phyloP scores from a whole-genome alignment of 2,888 invertebrate species.

The Eremobia ochroleuca region DNA sequence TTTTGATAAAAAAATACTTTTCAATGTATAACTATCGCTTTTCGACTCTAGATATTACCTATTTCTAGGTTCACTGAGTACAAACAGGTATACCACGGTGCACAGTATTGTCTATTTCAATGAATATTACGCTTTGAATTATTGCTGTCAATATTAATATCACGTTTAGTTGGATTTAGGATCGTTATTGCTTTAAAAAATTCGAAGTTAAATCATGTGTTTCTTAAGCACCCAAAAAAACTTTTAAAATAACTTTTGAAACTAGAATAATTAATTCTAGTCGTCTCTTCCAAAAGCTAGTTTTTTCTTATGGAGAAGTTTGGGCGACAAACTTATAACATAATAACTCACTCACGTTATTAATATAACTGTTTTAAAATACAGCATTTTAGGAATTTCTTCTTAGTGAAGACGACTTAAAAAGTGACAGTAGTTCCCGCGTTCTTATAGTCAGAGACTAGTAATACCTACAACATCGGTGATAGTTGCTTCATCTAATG shows the following conservation, averaged over 20 bases:
- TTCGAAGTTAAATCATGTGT: background rate
- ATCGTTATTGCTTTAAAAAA: background rate
- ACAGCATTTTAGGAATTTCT: background rate
- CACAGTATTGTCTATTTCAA: background rate
- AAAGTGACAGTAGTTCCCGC: background rate
- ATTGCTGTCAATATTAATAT: background rate
- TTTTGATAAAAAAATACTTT: conserved; percentile 31
- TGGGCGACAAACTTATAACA: background rate
- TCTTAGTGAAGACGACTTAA: background rate
- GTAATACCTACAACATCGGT: background rate
- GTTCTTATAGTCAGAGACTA: background rate
- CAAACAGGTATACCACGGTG: background rate
- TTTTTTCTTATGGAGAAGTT: background rate
- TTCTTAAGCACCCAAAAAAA: too few relatives aligned
- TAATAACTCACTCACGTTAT: background rate
- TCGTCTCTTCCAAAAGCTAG: background rate
- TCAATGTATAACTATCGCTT: conserved; percentile 7
- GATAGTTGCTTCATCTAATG: background rate
- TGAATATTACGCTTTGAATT: background rate
- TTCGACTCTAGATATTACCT: background rate
- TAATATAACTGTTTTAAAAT: background rate
- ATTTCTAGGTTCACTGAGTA: background rate
- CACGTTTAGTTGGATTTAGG: background rate
- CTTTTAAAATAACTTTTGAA: too few relatives aligned
- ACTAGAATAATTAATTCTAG: background rate